phyloP scores from a whole-genome alignment of 2,113 vertebrate species.

The Eupsittula cactorum region DNA sequence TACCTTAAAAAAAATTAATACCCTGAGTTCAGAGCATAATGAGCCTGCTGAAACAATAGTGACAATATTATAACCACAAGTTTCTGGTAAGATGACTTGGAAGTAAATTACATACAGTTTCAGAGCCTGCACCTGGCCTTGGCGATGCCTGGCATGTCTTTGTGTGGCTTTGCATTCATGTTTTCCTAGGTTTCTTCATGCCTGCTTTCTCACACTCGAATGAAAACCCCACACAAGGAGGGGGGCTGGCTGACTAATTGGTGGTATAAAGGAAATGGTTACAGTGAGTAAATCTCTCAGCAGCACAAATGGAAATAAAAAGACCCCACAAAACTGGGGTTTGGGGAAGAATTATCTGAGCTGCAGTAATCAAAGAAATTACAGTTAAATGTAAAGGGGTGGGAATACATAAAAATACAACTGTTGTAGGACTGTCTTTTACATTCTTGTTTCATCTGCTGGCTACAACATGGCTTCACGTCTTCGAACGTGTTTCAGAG shows the following conservation, averaged over 20 bases:
- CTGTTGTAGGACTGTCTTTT: not conserved
- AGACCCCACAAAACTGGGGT: not conserved
- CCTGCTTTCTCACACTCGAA: not conserved
- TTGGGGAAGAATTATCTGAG: not conserved
- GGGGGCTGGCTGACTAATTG: not conserved
- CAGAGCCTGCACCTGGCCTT: conserved; percentile 21
- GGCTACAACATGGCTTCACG: rapidly evolving
- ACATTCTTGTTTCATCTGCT: not conserved
- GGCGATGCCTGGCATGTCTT: not conserved
- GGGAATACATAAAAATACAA: not conserved
- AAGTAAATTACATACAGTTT: not conserved
- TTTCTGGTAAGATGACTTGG: not conserved
- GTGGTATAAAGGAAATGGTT: not conserved
- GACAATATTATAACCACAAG: not conserved
- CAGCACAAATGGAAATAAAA: not conserved
- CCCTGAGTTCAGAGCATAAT: not conserved
- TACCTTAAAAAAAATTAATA: not conserved
- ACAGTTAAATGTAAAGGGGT: not conserved
- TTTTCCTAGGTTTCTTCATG: not conserved
- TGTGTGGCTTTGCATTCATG: conserved; percentile 39
- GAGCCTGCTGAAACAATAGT: not conserved
- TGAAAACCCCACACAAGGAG: not conserved
- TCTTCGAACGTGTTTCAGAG: not conserved
- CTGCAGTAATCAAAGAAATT: not conserved
- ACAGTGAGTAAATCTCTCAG: not conserved